Evolutionary conservation across 2,113 vertebrate genomes (phyloP).

Genomic region (Aix galericulata): DNA sequence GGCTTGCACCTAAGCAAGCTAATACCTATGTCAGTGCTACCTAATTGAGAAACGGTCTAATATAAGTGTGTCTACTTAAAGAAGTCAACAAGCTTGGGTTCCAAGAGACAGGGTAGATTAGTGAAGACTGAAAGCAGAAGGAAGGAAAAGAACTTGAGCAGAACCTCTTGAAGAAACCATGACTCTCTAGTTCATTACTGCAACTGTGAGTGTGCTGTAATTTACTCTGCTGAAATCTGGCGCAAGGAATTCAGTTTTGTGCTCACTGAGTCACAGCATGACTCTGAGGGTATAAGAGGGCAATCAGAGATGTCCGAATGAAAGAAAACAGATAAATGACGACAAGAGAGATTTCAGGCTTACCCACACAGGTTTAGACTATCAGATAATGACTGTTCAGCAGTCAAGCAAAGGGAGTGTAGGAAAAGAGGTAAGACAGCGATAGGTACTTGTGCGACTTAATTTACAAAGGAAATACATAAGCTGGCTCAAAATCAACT

Average conservation of each 20-base stretch:
- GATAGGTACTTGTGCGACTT: neutral
- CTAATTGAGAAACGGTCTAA: neutral
- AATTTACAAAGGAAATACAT: neutral
- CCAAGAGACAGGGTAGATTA: no score
- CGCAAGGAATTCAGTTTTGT: neutral
- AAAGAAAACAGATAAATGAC: neutral
- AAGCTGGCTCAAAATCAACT: neutral
- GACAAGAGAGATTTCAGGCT: fast-evolving
- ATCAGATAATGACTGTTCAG: neutral
- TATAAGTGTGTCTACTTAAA: neutral
- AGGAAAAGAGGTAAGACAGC: neutral
- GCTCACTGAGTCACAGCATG: fast-evolving
- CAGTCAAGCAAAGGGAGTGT: neutral
- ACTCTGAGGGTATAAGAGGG: fast-evolving
- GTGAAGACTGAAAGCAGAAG: neutral
- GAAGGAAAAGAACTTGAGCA: neutral
- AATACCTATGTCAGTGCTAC: neutral
- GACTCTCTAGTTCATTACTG: neutral
- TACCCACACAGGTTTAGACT: fast-evolving
- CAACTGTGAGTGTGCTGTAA: fast-evolving
- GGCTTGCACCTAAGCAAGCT: neutral
- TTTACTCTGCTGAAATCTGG: neutral
- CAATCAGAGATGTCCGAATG: fast-evolving
- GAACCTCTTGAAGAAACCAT: neutral
- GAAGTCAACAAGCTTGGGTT: neutral